These are phyloP conservation scores for Rissa tridactyla DNA, from an alignment of 2,113 vertebrate species.

Conservation along the genomic window DNA sequence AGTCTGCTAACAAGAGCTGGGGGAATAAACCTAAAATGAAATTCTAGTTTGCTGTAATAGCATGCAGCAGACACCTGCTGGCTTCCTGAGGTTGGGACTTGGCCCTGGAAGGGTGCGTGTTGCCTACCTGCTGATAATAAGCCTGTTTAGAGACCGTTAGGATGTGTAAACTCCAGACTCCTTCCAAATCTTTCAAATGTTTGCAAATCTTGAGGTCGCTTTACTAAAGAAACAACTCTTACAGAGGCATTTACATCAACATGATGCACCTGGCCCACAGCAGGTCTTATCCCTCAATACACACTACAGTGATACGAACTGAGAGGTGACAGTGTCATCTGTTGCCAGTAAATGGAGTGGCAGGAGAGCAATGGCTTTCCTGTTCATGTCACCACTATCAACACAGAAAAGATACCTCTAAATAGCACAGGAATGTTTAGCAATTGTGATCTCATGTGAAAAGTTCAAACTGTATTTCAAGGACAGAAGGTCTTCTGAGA, in stretches of 20 bases:
- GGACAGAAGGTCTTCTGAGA: background rate
- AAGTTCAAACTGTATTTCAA: conserved; percentile 27
- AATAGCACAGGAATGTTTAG: background rate
- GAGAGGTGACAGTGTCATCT: background rate
- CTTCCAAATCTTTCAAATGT: background rate
- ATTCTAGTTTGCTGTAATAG: background rate
- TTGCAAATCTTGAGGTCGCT: background rate
- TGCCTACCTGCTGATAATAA: background rate
- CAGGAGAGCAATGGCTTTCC: background rate
- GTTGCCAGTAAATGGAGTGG: background rate
- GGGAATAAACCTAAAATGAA: background rate
- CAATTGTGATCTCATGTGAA: background rate
- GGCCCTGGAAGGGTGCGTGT: background rate
- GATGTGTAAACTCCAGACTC: background rate
- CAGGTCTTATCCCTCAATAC: background rate
- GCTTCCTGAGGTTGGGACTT: background rate
- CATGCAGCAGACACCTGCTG: background rate
- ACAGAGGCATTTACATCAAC: background rate
- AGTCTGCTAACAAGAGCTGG: background rate
- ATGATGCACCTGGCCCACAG: background rate
- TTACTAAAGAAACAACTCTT: background rate
- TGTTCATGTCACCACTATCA: background rate
- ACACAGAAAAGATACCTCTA: background rate
- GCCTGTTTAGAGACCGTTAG: background rate
- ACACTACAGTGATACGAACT: background rate